Percentiles rank a stretch among this genome's conserved stretches.
These are phyloP conservation scores for Drosophila flavopinicola DNA, from an alignment of 2,888 invertebrate genomes.

Conservation along the genomic window DNA sequence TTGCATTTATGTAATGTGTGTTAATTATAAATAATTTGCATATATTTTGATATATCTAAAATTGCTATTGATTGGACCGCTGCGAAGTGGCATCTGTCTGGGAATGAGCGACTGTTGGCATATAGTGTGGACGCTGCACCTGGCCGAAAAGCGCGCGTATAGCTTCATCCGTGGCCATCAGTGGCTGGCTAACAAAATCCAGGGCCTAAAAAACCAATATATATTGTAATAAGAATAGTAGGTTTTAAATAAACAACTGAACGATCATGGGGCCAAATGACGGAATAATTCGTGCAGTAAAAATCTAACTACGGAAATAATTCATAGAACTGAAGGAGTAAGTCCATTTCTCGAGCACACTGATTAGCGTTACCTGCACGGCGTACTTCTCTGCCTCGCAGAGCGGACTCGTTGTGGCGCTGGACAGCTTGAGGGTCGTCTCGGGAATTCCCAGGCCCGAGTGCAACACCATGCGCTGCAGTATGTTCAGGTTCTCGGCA, in stretches of 20 bases:
- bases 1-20: slow-evolving; percentile 19
- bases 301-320: too few relatives aligned
- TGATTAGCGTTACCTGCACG: slow-evolving; percentile 67
- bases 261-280: too few relatives aligned
- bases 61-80: slow-evolving; percentile 14
- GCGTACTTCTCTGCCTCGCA: slow-evolving; percentile 83
- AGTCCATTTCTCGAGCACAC: too few relatives aligned
- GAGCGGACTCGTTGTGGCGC: slow-evolving; percentile 77
- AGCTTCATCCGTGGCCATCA: slow-evolving; percentile 84
- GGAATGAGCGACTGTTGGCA: slow-evolving; percentile 19
- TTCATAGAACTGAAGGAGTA: too few relatives aligned
- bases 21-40: slow-evolving; percentile 6
- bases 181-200: slow-evolving; percentile 81
- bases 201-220: slow-evolving; percentile 64
- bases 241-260: rapidly evolving
- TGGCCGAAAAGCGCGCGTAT: slow-evolving; percentile 83
- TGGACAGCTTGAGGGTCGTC: slow-evolving; percentile 75
- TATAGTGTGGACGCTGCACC: slow-evolving; percentile 74
- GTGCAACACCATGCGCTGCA: slow-evolving; percentile 84
- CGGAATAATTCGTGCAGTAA: too few relatives aligned
- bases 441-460: slow-evolving; percentile 84
- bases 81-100: slow-evolving; percentile 17
- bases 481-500: slow-evolving; percentile 83
- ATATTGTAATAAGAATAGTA: too few relatives aligned
- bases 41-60: background rate